Base-by-base conservation (phyloP, 2,113 vertebrate genomes). In the Speoplatyrhinus poulsoni region DNA sequence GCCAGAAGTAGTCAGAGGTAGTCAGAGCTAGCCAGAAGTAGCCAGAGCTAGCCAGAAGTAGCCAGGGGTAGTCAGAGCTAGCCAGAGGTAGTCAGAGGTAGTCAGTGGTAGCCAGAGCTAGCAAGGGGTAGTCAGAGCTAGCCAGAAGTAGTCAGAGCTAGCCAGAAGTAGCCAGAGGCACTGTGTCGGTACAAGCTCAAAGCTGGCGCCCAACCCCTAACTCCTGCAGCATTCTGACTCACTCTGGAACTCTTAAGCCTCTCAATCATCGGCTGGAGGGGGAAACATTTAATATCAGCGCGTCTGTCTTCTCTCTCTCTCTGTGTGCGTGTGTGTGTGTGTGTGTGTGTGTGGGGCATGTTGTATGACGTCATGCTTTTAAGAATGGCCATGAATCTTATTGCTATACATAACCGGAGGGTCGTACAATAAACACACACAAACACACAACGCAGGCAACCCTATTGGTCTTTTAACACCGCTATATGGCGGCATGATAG, bases 301-400 rank as follows among this genome's bases (percentile, higher is more conserved):
- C 26, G 16, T 58, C 16, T 8, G 17, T 19, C 55, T 16, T 55
- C 15, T 19, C n/a, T 56, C n/a, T 56, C n/a, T 56, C 7, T 55
- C 54, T 63, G 58, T 60, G 15, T 62, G 41, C 49, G 16, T 63
- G 46, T 41, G 54, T 3, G 26, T 26, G 26, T 62, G 58, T 60
- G 15, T 62, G 41, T 49, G 16, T 63, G 46, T 41, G 54, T 3
- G 26, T 26, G 26, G 26, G 81, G 70, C 76, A 67, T 70, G 66
- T 82, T 70, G 72, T 41, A 59, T 62, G 79, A 82, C 85, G 76
- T 80, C 52, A 73, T 46, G 57, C 78, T 15, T 61, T 26, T 12
- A 83, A 81, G 85, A 89, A 87, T 87, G 73, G 80, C 79, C 75
- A 82, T 81, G 75, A 84, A 82, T 74, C 79, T 75, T 82, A 83